Evolutionary conservation across 2,113 vertebrate species (phyloP).

Genomic region (Azemiops feae): DNA sequence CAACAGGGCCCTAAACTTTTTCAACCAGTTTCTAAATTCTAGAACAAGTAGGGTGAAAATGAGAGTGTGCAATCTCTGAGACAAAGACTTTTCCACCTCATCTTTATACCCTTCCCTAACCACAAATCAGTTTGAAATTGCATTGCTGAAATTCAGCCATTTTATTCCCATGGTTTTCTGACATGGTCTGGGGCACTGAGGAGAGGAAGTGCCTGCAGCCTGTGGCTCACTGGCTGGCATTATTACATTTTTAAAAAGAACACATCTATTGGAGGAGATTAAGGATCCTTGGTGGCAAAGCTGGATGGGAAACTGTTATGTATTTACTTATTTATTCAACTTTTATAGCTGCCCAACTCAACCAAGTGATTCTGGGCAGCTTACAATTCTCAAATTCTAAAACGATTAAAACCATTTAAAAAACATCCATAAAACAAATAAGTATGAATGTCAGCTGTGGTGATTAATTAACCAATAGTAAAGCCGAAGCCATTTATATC

Average conservation of each 20-base stretch:
- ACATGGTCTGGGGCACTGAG: background rate
- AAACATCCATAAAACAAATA: background rate
- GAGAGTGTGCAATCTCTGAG: background rate
- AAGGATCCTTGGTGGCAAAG: background rate
- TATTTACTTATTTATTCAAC: background rate
- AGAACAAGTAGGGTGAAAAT: background rate
- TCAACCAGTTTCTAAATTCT: background rate
- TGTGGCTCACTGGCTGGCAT: background rate
- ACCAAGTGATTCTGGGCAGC: background rate
- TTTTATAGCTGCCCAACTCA: background rate
- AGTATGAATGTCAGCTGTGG: background rate
- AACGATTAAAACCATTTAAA: background rate
- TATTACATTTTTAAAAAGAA: background rate
- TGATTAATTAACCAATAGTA: background rate
- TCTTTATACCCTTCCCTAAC: background rate
- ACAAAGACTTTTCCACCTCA: background rate
- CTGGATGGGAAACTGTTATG: background rate
- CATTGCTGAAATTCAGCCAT: background rate
- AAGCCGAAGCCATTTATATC: background rate
- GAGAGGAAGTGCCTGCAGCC: background rate
- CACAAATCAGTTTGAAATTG: background rate
- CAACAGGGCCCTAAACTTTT: background rate
- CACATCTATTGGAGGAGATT: background rate
- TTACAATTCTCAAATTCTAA: background rate
- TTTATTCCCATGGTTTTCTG: background rate